A percentile compares a stretch with the other conserved stretches of the same genome.
phyloP scores from a whole-genome alignment of 1,140 invertebrate genomes.

The Acromyrmex heyeri region DNA sequence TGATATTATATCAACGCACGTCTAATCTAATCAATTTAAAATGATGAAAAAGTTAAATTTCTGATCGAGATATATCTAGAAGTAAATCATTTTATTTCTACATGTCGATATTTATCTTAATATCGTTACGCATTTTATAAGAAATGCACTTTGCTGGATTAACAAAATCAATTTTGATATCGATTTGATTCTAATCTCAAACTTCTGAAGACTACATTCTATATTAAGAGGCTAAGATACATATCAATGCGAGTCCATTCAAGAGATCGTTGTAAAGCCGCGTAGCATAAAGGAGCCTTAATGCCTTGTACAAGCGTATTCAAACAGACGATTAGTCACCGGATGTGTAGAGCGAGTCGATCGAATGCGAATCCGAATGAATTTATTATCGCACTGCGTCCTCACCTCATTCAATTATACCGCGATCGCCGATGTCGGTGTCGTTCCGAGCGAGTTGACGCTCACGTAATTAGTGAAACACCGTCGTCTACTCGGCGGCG shows the following conservation, averaged over 20 bases:
- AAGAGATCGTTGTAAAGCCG: background rate
- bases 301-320: constrained; percentile 19
- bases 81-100: background rate
- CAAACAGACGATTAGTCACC: constrained; percentile 46
- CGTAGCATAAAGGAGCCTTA: background rate
- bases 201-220: background rate
- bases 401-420: constrained; percentile 58
- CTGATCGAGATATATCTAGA: background rate
- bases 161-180: constrained; percentile 11
- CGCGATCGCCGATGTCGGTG: constrained; percentile 50
- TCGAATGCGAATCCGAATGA: constrained; percentile 44
- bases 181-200: background rate
- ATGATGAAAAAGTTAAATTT: background rate
- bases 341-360: constrained; percentile 39
- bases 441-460: constrained; percentile 42
- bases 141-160: background rate
- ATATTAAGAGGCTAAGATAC: background rate
- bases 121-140: background rate
- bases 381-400: constrained; percentile 52
- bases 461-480: constrained; percentile 64
- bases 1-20: background rate
- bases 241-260: background rate
- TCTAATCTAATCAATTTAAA: constrained; percentile 17
- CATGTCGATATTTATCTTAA: background rate
- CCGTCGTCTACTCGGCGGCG: constrained; percentile 48